Evolutionary conservation across 92 coral and sea anemone genomes (phyloP).

Genomic region (Metridium senile): DNA sequence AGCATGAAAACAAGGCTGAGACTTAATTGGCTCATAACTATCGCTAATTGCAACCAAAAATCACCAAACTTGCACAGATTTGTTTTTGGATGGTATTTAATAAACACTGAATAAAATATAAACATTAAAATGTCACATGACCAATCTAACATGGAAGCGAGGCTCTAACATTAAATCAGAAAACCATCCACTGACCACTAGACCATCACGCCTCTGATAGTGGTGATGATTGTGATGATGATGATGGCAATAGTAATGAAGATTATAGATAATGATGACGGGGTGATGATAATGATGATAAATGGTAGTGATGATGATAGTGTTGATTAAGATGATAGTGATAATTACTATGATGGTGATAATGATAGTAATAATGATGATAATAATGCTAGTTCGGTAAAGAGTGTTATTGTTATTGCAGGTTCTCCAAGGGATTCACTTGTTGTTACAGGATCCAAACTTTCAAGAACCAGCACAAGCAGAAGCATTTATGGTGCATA

Average conservation of each 20-base stretch:
- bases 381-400: background rate
- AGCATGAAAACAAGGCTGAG: conserved; percentile 49
- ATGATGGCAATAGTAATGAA: background rate
- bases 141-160: too few species aligned
- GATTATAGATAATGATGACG: background rate
- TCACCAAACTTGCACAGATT: background rate
- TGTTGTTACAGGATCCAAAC: conserved; percentile 88
- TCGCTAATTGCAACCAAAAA: background rate
- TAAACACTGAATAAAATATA: too few species aligned
- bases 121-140: too few species aligned
- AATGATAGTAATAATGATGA: too few species aligned
- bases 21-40: background rate
- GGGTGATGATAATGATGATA: too few species aligned
- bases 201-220: background rate
- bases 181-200: too few species aligned
- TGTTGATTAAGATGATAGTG: too few species aligned
- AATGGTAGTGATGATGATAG: background rate
- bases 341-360: too few species aligned
- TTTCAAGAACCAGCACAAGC: conserved; percentile 98
- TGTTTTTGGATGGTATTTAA: too few species aligned
- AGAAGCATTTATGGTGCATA: conserved; percentile 82
- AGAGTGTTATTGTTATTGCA: conserved; percentile 7
- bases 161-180: too few species aligned
- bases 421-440: conserved; percentile 90
- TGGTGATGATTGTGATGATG: background rate